Percentiles rank a stretch among this genome's conserved stretches.
These are phyloP conservation scores for Tetranychus truncatus DNA, from an alignment of 2,888 invertebrate genomes.

Conservation along the genomic window DNA sequence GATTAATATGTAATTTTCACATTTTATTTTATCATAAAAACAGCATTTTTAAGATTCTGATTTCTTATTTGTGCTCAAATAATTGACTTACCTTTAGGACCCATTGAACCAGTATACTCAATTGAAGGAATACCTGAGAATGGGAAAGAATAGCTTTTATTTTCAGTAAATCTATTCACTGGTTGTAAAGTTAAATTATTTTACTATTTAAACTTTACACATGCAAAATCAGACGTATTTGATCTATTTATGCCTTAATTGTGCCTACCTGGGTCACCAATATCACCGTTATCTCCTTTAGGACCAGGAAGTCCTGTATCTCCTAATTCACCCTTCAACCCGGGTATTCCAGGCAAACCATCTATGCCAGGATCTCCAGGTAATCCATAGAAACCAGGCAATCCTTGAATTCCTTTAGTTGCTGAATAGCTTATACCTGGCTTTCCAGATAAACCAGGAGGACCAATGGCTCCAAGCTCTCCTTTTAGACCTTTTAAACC, in stretches of 20 bases:
- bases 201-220: too few species aligned
- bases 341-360: conserved; percentile 72
- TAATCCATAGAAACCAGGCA: conserved; percentile 41
- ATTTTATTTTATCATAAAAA: too few species aligned
- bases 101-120: not conserved
- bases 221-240: too few species aligned
- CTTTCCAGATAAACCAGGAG: not conserved
- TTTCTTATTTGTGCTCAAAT: too few species aligned
- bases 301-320: conserved; percentile 58
- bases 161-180: too few species aligned
- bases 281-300: conserved; percentile 64
- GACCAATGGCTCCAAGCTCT: not conserved
- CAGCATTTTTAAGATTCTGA: too few species aligned
- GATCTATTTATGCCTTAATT: too few species aligned
- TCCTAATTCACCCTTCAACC: conserved; percentile 69
- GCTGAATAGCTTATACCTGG: not conserved
- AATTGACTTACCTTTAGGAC: too few species aligned
- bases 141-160: too few species aligned
- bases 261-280: conserved; percentile 44
- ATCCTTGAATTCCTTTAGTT: not conserved
- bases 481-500: not conserved
- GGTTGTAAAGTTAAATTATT: too few species aligned
- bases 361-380: conserved; percentile 63
- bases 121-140: not conserved
- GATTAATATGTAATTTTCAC: not conserved